Conservation (phyloP, 2,888 invertebrate genomes). For the Tipula confusa region DNA sequence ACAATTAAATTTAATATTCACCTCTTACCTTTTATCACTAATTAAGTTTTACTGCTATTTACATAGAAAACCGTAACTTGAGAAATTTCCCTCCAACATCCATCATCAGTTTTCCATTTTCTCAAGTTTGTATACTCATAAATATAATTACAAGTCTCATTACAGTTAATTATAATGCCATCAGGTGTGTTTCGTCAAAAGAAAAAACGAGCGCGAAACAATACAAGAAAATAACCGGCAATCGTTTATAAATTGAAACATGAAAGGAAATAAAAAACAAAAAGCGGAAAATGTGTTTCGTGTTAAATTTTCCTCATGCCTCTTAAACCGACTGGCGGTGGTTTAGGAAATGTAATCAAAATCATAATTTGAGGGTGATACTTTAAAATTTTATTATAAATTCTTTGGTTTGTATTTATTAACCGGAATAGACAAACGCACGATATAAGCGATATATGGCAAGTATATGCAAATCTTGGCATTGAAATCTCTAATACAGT, state of each 20-base stretch:
- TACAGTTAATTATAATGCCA: conserved; percentile 20
- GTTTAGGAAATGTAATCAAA: not conserved
- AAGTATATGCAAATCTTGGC: not conserved
- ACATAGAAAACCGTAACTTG: not conserved
- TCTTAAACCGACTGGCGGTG: not conserved
- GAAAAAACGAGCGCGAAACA: not conserved
- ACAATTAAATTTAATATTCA: not conserved
- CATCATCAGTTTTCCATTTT: not conserved
- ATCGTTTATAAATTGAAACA: not conserved
- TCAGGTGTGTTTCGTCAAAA: not conserved
- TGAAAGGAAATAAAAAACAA: not conserved
- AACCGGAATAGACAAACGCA: not conserved
- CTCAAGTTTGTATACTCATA: not conserved
- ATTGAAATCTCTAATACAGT: not conserved
- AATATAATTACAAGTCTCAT: conserved; percentile 8
- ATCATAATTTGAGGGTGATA: not conserved
- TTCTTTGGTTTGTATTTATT: not conserved
- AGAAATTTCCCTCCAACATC: not conserved
- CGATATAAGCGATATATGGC: not conserved
- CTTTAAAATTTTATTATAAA: no score
- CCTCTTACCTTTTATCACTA: not conserved
- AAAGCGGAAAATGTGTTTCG: not conserved
- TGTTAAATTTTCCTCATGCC: not conserved
- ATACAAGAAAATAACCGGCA: not conserved
- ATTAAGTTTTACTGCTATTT: not conserved